Conservation (phyloP, 2,113 vertebrate species). For the Dicentrarchus labrax region DNA sequence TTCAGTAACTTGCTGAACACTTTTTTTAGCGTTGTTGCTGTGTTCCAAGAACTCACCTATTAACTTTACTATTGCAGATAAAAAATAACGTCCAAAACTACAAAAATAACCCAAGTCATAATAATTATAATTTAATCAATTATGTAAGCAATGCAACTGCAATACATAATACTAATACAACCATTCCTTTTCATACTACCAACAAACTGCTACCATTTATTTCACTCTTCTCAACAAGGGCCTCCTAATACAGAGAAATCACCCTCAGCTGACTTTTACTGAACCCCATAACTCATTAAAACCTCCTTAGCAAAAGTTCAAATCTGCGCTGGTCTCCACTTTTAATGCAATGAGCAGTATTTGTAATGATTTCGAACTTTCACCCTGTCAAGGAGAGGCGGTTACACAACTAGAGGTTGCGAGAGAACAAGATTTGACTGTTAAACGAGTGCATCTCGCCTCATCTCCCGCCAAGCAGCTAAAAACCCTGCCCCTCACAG, state of each 20-base stretch:
- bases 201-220: background rate
- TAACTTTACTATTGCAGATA: background rate
- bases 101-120: background rate
- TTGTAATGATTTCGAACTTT: slow-evolving; percentile 22
- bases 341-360: background rate
- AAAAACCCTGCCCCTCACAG: slow-evolving; percentile 25
- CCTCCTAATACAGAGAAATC: background rate
- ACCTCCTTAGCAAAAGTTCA: background rate
- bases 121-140: background rate
- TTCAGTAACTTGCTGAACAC: too few species aligned
- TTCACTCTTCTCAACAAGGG: background rate
- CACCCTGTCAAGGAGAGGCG: slow-evolving; percentile 18
- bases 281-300: background rate
- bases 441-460: slow-evolving; percentile 40
- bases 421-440: slow-evolving; percentile 51
- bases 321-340: background rate
- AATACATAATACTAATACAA: background rate
- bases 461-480: slow-evolving; percentile 53
- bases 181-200: background rate
- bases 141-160: background rate
- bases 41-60: background rate
- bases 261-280: background rate
- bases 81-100: background rate
- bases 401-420: slow-evolving; percentile 50
- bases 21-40: background rate